Evolutionary conservation across 92 coral and sea anemone genomes (phyloP).

Genomic region (Porites evermanni): DNA sequence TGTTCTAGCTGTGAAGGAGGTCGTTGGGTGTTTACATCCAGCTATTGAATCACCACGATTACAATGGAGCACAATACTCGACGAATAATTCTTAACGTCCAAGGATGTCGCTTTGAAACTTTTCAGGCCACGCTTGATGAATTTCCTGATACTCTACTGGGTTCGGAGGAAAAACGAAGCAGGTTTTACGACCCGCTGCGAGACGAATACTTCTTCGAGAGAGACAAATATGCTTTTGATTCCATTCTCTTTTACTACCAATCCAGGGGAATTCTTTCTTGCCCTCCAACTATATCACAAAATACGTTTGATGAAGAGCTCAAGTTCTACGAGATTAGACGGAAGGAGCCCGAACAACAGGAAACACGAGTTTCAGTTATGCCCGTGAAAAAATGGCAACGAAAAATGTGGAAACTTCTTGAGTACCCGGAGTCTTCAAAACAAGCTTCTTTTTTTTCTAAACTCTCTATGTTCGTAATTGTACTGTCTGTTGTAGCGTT

Average conservation of each 20-base stretch:
- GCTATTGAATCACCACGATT: slow-evolving; percentile 9
- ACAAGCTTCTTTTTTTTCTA: slow-evolving; percentile 70
- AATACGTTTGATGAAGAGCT: slow-evolving; percentile 87
- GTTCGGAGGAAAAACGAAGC: slow-evolving; percentile 72
- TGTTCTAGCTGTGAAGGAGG: neutral
- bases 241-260: slow-evolving; percentile 94
- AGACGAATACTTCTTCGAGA: slow-evolving; percentile 83
- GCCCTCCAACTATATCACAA: slow-evolving; percentile 86
- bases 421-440: slow-evolving; percentile 85
- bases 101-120: slow-evolving; percentile 88
- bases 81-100: slow-evolving; percentile 74
- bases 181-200: slow-evolving; percentile 68
- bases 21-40: neutral
- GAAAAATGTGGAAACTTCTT: slow-evolving; percentile 75
- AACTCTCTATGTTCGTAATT: slow-evolving; percentile 75
- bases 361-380: slow-evolving; percentile 18
- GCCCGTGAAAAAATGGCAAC: slow-evolving; percentile 66
- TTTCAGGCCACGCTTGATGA: slow-evolving; percentile 78
- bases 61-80: slow-evolving; percentile 14
- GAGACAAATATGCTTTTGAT: slow-evolving; percentile 88
- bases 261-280: slow-evolving; percentile 87
- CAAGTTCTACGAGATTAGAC: slow-evolving; percentile 75
- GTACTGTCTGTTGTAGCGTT: slow-evolving; percentile 76
- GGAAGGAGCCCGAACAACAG: slow-evolving; percentile 26
- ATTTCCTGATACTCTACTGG: slow-evolving; percentile 91